Evolutionary conservation across 2,888 invertebrate genomes (phyloP).

Genomic region (Gisinianus flammeolus): DNA sequence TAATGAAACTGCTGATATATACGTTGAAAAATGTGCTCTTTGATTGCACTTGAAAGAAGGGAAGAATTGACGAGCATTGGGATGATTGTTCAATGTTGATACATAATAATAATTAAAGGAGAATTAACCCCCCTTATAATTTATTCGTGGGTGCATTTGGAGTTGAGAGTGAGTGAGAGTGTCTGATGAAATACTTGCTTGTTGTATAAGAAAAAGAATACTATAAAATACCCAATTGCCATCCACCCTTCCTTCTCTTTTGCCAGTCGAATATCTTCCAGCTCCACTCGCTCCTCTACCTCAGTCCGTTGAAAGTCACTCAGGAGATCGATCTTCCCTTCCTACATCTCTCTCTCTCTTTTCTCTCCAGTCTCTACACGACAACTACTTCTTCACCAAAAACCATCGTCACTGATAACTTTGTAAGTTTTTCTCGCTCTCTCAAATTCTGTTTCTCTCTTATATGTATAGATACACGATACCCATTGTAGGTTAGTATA

Average conservation of each 20-base stretch:
- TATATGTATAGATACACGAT: no score
- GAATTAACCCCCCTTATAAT: background rate
- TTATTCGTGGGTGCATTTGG: background rate
- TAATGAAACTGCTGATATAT: no score
- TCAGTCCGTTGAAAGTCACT: conserved; percentile 41
- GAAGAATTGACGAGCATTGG: background rate
- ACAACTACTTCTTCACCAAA: background rate
- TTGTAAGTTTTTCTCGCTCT: background rate
- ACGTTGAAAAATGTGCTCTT: background rate
- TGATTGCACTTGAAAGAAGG: background rate
- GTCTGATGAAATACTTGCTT: background rate
- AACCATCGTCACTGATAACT: background rate
- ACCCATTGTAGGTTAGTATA: no score
- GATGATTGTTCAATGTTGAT: background rate
- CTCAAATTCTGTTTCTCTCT: background rate
- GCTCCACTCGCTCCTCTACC: conserved; percentile 28
- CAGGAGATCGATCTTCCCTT: conserved; percentile 37
- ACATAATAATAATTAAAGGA: background rate
- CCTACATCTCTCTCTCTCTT: conserved; percentile 15
- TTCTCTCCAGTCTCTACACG: background rate
- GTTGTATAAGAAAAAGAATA: background rate
- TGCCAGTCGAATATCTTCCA: conserved; percentile 30
- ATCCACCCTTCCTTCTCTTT: background rate
- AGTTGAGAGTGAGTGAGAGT: background rate
- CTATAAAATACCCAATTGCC: background rate